Conservation (phyloP, 2,797 vertebrate genomes). For the Esox lucius region DNA sequence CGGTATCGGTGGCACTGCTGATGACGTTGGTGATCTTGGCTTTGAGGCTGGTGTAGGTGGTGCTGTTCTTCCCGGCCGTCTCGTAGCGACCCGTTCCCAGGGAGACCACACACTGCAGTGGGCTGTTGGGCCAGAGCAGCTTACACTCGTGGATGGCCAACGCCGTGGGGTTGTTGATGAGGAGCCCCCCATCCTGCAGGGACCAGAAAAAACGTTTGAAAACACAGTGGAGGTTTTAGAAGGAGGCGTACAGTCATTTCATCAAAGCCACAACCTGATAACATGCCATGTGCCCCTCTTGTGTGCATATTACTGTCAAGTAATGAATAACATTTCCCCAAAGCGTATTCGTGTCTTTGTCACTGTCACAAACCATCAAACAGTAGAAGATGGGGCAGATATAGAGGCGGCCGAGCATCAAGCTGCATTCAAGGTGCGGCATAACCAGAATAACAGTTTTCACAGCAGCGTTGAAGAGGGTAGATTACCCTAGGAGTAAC, state of each 20-base stretch:
- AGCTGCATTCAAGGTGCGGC: background rate
- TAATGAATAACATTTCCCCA: background rate
- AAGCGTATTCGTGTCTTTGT: background rate
- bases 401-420: background rate
- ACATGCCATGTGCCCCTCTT: background rate
- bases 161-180: slow-evolving; percentile 94
- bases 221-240: background rate
- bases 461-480: background rate
- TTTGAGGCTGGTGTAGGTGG: slow-evolving; percentile 89
- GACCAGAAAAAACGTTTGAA: background rate
- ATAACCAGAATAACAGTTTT: background rate
- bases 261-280: too few relatives aligned
- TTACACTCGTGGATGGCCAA: slow-evolving; percentile 95
- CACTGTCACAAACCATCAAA: background rate
- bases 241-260: background rate
- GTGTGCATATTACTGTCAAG: background rate
- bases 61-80: slow-evolving; percentile 70
- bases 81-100: slow-evolving; percentile 91
- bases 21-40: slow-evolving; percentile 92
- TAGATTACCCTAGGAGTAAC: slow-evolving; percentile 6
- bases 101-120: slow-evolving; percentile 90
- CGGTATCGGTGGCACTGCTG: slow-evolving; percentile 96
- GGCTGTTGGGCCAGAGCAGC: slow-evolving; percentile 90
- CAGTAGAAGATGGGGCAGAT: background rate
- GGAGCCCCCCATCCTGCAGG: slow-evolving; percentile 89